phyloP scores from a whole-genome alignment of 1,140 invertebrate genomes.

The Drosophila kepulauana region DNA sequence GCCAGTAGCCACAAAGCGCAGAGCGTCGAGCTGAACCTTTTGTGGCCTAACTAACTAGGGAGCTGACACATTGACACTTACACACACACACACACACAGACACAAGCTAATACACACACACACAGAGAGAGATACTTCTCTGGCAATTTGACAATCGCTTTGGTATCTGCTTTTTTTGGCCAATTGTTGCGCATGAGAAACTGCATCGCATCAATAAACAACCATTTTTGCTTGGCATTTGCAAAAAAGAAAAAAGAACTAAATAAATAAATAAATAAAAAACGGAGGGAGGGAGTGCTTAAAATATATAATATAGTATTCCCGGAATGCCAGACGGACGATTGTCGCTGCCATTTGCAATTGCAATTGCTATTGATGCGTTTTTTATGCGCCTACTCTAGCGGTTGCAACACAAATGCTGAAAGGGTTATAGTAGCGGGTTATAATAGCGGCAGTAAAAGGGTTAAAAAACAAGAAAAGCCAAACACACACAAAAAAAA shows the following conservation, averaged over 20 bases:
- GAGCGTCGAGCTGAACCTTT: conserved; percentile 27
- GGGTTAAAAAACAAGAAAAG: conserved; percentile 19
- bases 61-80: conserved; percentile 4
- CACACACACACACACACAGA: not conserved
- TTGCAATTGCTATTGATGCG: conserved; percentile 19
- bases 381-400: conserved; percentile 27
- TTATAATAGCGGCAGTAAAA: conserved; percentile 8
- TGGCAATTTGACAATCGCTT: conserved; percentile 1
- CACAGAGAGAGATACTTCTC: not conserved
- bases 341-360: not conserved
- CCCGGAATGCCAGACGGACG: conserved; percentile 39
- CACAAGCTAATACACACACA: not conserved
- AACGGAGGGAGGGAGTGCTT: not conserved
- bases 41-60: conserved; percentile 35
- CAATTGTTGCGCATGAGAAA: conserved; percentile 49
- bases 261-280: too few species aligned
- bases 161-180: conserved; percentile 35
- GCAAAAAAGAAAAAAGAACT: too few species aligned
- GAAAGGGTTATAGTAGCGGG: too few species aligned
- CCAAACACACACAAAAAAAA: not conserved
- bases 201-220: conserved; percentile 47
- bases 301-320: conserved; percentile 33
- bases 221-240: conserved; percentile 7
- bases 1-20: conserved; percentile 1
- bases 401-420: not conserved